Conservation (phyloP, 1,140 invertebrate genomes). For the Brachionus manjavacas region DNA sequence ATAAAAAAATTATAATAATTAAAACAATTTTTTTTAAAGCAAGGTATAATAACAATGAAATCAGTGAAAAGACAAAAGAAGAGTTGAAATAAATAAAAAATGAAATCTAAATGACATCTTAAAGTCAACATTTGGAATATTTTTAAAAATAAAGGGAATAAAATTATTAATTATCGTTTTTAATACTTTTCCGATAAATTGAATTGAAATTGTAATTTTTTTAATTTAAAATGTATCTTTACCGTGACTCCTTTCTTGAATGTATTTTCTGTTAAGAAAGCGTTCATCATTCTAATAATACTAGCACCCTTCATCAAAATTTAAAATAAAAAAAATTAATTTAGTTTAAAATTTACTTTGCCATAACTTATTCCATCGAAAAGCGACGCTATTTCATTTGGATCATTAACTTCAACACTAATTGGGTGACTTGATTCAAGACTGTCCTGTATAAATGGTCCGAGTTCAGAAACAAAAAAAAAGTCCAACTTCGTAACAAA, state of each 20-base stretch:
- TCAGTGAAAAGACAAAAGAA: no score
- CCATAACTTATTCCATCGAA: constrained; percentile 60
- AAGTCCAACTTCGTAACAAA: constrained; percentile 59
- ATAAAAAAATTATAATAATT: no score
- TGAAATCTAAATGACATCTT: no score
- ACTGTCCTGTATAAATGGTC: constrained; percentile 23
- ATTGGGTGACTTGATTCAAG: constrained; percentile 56
- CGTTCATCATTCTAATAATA: constrained; percentile 90
- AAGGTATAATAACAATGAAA: no score
- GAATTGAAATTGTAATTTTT: no score
- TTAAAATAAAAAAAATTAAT: background rate
- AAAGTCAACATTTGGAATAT: no score
- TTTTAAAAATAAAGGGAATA: no score
- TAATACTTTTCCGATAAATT: no score
- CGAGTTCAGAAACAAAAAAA: constrained; percentile 44
- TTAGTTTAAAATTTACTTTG: constrained; percentile 47
- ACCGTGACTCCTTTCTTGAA: constrained; percentile 75
- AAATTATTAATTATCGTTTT: no score
- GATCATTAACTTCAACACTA: constrained; percentile 56
- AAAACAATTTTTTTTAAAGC: no score
- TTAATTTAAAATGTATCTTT: constrained; percentile 48
- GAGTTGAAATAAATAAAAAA: no score
- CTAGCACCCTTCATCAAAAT: constrained; percentile 59
- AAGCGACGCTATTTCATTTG: constrained; percentile 57
- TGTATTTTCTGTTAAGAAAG: constrained; percentile 76